Base-by-base conservation (phyloP, 1,140 invertebrate species). In the Cecropterus lyciades region DNA sequence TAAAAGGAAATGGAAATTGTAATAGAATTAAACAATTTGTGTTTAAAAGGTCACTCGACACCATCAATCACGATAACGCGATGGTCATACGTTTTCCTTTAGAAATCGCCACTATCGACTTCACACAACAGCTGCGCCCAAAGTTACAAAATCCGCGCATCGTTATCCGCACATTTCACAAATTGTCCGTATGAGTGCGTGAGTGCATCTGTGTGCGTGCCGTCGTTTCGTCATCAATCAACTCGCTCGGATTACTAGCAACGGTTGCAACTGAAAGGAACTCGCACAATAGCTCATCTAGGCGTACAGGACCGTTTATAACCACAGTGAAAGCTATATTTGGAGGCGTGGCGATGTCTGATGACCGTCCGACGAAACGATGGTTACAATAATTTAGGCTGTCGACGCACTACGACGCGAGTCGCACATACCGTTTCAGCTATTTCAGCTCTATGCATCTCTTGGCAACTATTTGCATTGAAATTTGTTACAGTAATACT, bases 251-350 rank as follows among this genome's bases (percentile, higher is more conserved):
- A 24, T 27, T 45, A 40, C 20, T 45, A 7, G 55, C 43, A 46
- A 57, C 55, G 40, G 42, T 30, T 59, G 55, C 20, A 45, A 46
- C 42, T 59, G 55, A 59, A 59, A 59, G 55, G 55, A 59, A 15
- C n/a, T 30, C 20, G 13, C 20, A 59, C 55, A 59, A 59, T 59
- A 59, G 42, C 55, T 59, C 55, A 59, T 59, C 55, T 59, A 30
- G 20, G 20, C 13, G 11, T 27, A 59, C n/a, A 4, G 24, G 55
- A 43, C 20, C 55, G 42, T 45, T 40, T 46, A 13, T 59, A 14
- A 5, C 40, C 7, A 14, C 42, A 30, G 40, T 59, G 40, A 46
- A 59, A 24, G 42, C 24, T 27, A 16, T 46, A 59, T 59, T 59
- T 59, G 42, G 42, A 30, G 55, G 55, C 55, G 55, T 59, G 55